These are phyloP conservation scores for Aepyceros melampus DNA, from an alignment of 2,113 vertebrate genomes.

Conservation along the genomic window DNA sequence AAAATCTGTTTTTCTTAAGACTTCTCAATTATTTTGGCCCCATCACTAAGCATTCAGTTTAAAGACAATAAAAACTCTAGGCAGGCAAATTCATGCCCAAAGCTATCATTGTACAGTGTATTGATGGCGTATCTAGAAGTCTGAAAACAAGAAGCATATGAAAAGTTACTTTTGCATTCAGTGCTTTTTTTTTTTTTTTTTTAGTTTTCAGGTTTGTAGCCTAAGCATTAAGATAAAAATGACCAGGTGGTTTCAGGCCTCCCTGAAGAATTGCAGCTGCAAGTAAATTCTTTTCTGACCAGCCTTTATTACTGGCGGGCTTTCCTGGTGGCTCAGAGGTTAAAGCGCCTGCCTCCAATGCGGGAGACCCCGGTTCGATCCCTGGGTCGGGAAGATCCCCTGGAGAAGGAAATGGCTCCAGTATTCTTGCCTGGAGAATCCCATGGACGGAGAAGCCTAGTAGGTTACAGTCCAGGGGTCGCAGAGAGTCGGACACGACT, in stretches of 20 bases:
- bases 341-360: too few relatives aligned
- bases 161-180: not conserved
- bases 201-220: not conserved
- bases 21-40: not conserved
- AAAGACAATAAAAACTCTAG: not conserved
- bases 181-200: not conserved
- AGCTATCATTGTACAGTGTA: not conserved
- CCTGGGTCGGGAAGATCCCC: too few relatives aligned
- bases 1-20: constrained; percentile 20
- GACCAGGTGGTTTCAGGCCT: not conserved
- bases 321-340: too few relatives aligned
- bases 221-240: not conserved
- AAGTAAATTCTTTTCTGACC: not conserved
- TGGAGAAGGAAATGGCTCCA: too few relatives aligned
- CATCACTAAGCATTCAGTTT: not conserved
- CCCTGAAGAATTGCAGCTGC: not conserved
- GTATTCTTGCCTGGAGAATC: too few relatives aligned
- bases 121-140: not conserved
- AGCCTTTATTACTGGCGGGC: not conserved
- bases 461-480: too few relatives aligned
- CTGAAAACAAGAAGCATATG: not conserved
- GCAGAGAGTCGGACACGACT: too few relatives aligned
- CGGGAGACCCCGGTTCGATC: too few relatives aligned
- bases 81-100: not conserved
- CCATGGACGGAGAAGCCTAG: too few relatives aligned